Percentiles rank a stretch among this genome's conserved stretches.
Conservation (phyloP, 2,797 vertebrate genomes). For the Euphonia xanthogaster region DNA sequence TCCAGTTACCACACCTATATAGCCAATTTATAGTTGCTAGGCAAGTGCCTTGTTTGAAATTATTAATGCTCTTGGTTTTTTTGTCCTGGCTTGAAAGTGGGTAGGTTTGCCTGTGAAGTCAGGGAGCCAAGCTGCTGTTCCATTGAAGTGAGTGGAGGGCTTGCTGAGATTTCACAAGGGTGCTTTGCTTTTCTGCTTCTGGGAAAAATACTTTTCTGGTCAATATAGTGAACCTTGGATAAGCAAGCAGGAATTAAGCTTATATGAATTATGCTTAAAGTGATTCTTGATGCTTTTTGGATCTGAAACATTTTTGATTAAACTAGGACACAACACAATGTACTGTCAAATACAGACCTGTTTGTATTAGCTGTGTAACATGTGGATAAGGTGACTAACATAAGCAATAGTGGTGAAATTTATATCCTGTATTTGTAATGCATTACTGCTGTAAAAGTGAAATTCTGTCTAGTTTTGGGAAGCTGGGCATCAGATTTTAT, state of each 20-base stretch:
- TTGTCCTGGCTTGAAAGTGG: not conserved
- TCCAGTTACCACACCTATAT: not conserved
- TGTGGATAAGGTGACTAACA: not conserved
- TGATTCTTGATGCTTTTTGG: not conserved
- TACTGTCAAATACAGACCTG: not conserved
- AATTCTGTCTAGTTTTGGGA: not conserved
- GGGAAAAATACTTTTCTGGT: not conserved
- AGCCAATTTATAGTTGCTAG: not conserved
- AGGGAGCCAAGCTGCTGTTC: not conserved
- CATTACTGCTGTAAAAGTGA: not conserved
- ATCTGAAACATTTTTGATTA: not conserved
- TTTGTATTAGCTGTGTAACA: not conserved
- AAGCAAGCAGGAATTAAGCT: not conserved
- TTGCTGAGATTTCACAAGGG: not conserved
- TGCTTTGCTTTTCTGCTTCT: not conserved
- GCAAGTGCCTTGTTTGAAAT: not conserved
- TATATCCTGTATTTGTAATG: not conserved
- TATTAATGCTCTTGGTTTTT: not conserved
- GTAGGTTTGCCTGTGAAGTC: not conserved
- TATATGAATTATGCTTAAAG: not conserved
- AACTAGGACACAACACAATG: not conserved
- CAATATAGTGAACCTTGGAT: not conserved
- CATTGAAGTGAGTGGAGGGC: not conserved
- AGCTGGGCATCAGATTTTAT: not conserved
- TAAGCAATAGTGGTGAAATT: not conserved